Percentiles rank a stretch among this genome's conserved stretches.
Evolutionary conservation across 1,140 invertebrate genomes (phyloP).

Genomic region (Drosophila micromelanica): DNA sequence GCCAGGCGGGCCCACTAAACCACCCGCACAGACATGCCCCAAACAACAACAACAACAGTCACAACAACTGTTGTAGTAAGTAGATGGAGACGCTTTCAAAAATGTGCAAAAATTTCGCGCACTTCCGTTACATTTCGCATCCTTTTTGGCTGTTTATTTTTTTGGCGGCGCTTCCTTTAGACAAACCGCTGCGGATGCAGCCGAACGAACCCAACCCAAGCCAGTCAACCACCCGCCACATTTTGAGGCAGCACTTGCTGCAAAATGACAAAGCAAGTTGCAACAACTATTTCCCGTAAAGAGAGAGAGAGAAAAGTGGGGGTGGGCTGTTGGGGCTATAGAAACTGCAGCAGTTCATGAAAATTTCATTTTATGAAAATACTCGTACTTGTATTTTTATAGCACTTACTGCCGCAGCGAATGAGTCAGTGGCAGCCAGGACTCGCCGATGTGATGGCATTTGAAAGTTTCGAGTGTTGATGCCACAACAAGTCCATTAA

Average conservation of each 20-base stretch:
- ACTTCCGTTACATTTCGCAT: conserved; percentile 78
- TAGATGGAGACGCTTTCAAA: conserved; percentile 42
- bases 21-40: conserved; percentile 5
- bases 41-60: neutral
- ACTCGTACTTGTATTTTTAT: conserved; percentile 39
- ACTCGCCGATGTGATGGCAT: conserved; percentile 37
- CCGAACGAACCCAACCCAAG: conserved; percentile 20
- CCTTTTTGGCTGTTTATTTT: conserved; percentile 72
- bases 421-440: conserved; percentile 18
- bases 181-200: conserved; percentile 74
- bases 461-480: conserved; percentile 32
- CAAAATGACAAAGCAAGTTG: conserved; percentile 65
- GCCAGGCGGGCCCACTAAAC: conserved; percentile 12
- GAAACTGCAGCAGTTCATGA: conserved; percentile 42
- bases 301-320: neutral
- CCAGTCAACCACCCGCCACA: conserved; percentile 18
- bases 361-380: conserved; percentile 62
- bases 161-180: conserved; percentile 64
- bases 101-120: conserved; percentile 76
- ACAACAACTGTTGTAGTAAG: conserved; percentile 2
- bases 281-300: conserved; percentile 50
- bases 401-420: conserved; percentile 12
- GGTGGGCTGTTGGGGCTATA: neutral
- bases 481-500: conserved; percentile 52
- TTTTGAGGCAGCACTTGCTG: conserved; percentile 27